Evolutionary conservation across 2,888 invertebrate species (phyloP).

Genomic region (Epinotia demarniana): DNA sequence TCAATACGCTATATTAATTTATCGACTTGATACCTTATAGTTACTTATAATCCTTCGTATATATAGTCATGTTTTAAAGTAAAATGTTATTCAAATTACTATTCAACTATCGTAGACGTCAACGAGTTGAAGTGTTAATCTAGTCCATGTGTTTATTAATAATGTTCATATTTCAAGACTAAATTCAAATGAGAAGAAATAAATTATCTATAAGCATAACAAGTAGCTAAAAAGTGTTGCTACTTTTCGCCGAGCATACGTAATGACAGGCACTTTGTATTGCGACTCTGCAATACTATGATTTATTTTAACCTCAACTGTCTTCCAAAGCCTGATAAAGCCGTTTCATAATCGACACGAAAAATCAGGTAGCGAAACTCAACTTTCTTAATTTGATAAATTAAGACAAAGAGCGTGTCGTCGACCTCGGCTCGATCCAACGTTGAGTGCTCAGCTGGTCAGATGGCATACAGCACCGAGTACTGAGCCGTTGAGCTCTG

Average conservation of each 20-base stretch:
- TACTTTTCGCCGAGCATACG: slow-evolving; percentile 24
- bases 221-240: slow-evolving; percentile 20
- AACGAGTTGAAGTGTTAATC: slow-evolving; percentile 4
- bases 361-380: slow-evolving; percentile 31
- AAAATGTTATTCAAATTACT: background rate
- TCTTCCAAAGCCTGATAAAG: slow-evolving; percentile 27
- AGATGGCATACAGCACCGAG: slow-evolving; percentile 33
- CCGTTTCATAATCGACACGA: slow-evolving; percentile 13
- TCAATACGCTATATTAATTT: too few species aligned
- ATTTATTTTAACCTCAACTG: slow-evolving; percentile 32
- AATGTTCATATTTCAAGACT: slow-evolving; percentile 23
- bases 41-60: too few species aligned
- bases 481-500: slow-evolving; percentile 51
- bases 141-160: slow-evolving; percentile 1
- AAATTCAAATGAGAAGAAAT: slow-evolving; percentile 25
- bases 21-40: too few species aligned
- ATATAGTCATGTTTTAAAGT: background rate
- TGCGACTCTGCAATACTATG: slow-evolving; percentile 12
- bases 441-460: slow-evolving; percentile 28
- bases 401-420: slow-evolving; percentile 40
- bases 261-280: slow-evolving; percentile 27
- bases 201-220: slow-evolving; percentile 21
- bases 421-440: slow-evolving; percentile 48
- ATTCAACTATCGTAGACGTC: background rate
- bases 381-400: slow-evolving; percentile 43